Base-by-base conservation (phyloP, 1,140 invertebrate genomes). In the Heliconius himera region DNA sequence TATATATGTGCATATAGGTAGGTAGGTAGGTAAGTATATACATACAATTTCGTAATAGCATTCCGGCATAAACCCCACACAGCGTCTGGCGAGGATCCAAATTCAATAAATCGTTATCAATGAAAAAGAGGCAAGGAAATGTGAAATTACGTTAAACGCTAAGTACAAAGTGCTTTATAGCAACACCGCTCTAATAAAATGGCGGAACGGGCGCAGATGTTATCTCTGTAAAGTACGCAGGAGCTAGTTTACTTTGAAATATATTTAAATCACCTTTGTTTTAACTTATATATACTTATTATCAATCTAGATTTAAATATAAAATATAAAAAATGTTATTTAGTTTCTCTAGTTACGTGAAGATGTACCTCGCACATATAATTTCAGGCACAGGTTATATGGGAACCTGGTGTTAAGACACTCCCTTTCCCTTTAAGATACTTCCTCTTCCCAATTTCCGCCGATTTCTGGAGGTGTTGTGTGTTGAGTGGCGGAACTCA, bases 41-140 rank as follows among this genome's bases (percentile, higher is more conserved):
- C 36, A 72, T 70, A 70, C 33, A 72, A 36, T 72, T 41, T 72
- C 70, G 70, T 72, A 72, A 72, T 72, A 72, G 70, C 70, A 72
- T 72, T 72, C 29, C 70, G 20, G 36, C 22, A 72, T 38, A 38
- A 72, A n/a, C 70, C 70, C 70, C 36, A 72, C 70, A 38, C 33
- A 72, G 70, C 70, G 70, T 18, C 70, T 72, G 70, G 70, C 70
- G 33, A 9, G 8, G 33, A 22, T 72, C 70, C 70, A 72, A 72
- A 72, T 72, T 72, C 70, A 72, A 72, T 72, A 72, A 72, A 72
- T 72, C 70, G 70, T 41, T 72, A 72, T 72, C 70, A 72, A 72
- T 72, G 70, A 72, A 41, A 72, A 72, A 72, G 70, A 41, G 36
- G 70, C 70, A 38, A 72, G 70, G 70, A 72, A 72, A 72, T 38